phyloP scores from a whole-genome alignment of 92 coral and sea anemone genomes.

The Isaurus tuberculatus region DNA sequence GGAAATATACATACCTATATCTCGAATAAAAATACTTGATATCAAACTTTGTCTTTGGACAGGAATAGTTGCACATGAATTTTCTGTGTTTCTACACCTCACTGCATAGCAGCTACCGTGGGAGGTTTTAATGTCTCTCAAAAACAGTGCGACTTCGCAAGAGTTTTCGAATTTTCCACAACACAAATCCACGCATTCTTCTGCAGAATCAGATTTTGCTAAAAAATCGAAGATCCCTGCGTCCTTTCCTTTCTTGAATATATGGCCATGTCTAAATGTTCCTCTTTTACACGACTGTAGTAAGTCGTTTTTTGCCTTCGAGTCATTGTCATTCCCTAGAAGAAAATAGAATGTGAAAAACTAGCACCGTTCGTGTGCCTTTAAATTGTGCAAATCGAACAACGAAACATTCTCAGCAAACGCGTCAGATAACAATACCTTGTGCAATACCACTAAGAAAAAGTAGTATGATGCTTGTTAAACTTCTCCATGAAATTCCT shows the following conservation, averaged over 20 bases:
- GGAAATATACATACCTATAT: conserved; percentile 46
- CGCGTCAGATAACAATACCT: conserved; percentile 12
- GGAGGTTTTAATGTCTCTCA: conserved; percentile 24
- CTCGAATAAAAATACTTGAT: conserved; percentile 62
- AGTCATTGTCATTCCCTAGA: conserved; percentile 17
- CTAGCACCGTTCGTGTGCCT: neutral
- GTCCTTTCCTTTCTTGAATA: conserved; percentile 74
- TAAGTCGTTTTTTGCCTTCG: conserved; percentile 45
- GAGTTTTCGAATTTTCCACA: conserved; percentile 54
- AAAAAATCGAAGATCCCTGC: conserved; percentile 82
- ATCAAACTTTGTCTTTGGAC: conserved; percentile 26
- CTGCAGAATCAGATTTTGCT: conserved; percentile 54
- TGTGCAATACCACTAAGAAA: conserved; percentile 33
- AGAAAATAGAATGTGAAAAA: conserved; percentile 18
- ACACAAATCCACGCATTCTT: conserved; percentile 82
- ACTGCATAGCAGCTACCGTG: conserved; percentile 82
- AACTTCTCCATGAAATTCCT: conserved; percentile 32
- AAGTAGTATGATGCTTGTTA: conserved; percentile 31
- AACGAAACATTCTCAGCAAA: neutral
- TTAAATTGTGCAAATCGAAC: conserved; percentile 39
- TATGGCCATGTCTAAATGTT: conserved; percentile 60
- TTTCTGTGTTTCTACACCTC: conserved; percentile 66
- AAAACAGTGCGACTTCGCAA: conserved; percentile 72
- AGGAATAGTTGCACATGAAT: conserved; percentile 23
- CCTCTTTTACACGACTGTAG: conserved; percentile 67